phyloP scores from a whole-genome alignment of 2,888 invertebrate genomes.

The Thymelicus sylvestris region DNA sequence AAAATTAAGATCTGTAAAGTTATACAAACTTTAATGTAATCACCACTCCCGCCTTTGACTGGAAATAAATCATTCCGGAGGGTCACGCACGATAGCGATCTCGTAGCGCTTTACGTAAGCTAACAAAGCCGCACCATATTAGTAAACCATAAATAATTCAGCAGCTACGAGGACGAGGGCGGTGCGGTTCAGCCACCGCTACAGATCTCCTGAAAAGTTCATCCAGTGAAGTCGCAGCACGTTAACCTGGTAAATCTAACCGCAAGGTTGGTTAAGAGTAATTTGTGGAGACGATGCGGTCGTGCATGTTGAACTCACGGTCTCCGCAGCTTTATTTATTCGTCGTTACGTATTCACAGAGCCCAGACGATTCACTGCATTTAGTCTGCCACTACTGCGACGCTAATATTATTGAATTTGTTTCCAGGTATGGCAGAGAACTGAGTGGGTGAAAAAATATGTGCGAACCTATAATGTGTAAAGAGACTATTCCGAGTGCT shows the following conservation, averaged over 20 bases:
- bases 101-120: constrained; percentile 44
- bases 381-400: background rate
- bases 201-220: constrained; percentile 59
- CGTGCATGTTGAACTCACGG: constrained; percentile 57
- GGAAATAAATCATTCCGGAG: constrained; percentile 16
- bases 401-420: constrained; percentile 27
- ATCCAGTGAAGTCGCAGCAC: constrained; percentile 57
- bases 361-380: constrained; percentile 28
- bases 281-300: constrained; percentile 58
- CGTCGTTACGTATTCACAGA: constrained; percentile 55
- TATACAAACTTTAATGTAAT: background rate
- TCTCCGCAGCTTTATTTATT: constrained; percentile 40
- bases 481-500: constrained; percentile 54
- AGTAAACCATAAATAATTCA: constrained; percentile 62
- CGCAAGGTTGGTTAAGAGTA: constrained; percentile 49
- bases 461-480: constrained; percentile 52
- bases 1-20: background rate
- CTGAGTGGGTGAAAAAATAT: constrained; percentile 53
- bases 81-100: constrained; percentile 5
- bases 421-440: constrained; percentile 44
- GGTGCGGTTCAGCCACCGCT: constrained; percentile 36
- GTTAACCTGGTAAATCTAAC: constrained; percentile 52
- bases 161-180: constrained; percentile 40
- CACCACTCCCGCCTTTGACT: background rate
- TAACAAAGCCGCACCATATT: constrained; percentile 58